These are phyloP conservation scores for Taeniopygia guttata DNA, from an alignment of 2,797 vertebrate species.

Conservation along the genomic window DNA sequence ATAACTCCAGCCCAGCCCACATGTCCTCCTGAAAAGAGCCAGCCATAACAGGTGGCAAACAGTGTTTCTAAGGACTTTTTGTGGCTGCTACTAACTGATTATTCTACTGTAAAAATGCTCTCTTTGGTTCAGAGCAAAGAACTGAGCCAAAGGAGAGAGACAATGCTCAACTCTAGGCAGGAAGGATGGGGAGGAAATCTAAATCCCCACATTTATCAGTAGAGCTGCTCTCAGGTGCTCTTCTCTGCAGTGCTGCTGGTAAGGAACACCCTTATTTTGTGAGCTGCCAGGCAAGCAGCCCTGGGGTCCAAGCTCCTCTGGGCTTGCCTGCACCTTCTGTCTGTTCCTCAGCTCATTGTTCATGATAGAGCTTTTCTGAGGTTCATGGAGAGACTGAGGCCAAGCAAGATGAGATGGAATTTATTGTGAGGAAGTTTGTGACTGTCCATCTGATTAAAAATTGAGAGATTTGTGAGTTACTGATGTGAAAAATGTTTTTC, in stretches of 20 bases:
- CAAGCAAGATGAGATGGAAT: not conserved
- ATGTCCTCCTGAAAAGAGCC: not conserved
- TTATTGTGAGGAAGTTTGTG: not conserved
- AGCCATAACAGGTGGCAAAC: not conserved
- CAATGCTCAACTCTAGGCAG: not conserved
- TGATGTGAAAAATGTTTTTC: not conserved
- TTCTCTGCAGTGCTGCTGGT: not conserved
- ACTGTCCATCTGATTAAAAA: not conserved
- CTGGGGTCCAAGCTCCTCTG: not conserved
- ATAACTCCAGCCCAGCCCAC: not conserved
- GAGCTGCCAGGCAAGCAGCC: not conserved
- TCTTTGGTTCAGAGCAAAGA: not conserved
- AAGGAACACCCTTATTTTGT: not conserved
- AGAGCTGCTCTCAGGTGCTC: not conserved
- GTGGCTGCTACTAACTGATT: not conserved
- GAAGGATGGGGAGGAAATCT: not conserved
- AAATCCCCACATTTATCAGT: not conserved
- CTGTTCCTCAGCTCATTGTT: not conserved
- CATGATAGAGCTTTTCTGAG: not conserved
- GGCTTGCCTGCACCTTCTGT: not conserved
- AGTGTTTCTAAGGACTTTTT: not conserved
- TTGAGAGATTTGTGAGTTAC: not conserved
- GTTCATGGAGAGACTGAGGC: not conserved
- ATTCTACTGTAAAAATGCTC: not conserved
- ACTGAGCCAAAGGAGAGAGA: not conserved